Base-by-base conservation (phyloP, 2,888 invertebrate species). In the Lamellibrachia satsuma region DNA sequence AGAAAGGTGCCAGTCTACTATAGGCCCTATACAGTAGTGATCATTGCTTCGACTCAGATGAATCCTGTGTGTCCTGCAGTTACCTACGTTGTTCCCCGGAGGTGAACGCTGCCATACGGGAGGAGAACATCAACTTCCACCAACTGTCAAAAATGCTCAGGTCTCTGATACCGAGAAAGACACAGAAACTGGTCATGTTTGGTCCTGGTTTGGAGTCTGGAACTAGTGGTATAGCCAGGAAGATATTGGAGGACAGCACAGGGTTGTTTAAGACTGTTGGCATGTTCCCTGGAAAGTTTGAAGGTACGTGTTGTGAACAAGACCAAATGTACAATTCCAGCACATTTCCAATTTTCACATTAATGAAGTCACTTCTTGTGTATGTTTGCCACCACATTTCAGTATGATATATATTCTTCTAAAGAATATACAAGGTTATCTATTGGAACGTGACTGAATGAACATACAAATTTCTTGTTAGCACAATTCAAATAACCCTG, bases 251-350 rank as follows among this genome's bases (percentile, higher is more conserved):
- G 39, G 91, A 92, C 51, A 57, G 90, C 90, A 91, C 91, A n/a
- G 93, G 92, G 2, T 39, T 92, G 39, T 94, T 94, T 75, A 91
- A 91, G 11, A 92, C 90, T 52, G 92, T 90, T 15, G 93, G 93
- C n/a, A 93, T 93, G 93, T 94, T 94, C 90, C 94, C 94, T 52
- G 94, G 94, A 11, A 75, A 93, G 51, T 93, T 93, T 92, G 94
- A 92, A 90, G 94, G 94, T 94, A 90, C n/a, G 93, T 92, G 52
- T n/a, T 90, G n/a, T n/a, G 52, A 2, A 52, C 52, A 11, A 52
- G 11, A 91, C 15, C 91, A 39, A 11, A 52, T 22, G 52, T 11
- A 52, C 11, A 91, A 92, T 15, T 22, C 75, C 75, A 75, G 75
- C 22, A 75, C 75, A 75, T 75, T 75, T 39, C 39, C 3, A 4